Percentiles rank a stretch among this genome's conserved stretches.
These are phyloP conservation scores for Sorex araneus DNA, from an alignment of 2,113 vertebrate genomes.

Conservation along the genomic window DNA sequence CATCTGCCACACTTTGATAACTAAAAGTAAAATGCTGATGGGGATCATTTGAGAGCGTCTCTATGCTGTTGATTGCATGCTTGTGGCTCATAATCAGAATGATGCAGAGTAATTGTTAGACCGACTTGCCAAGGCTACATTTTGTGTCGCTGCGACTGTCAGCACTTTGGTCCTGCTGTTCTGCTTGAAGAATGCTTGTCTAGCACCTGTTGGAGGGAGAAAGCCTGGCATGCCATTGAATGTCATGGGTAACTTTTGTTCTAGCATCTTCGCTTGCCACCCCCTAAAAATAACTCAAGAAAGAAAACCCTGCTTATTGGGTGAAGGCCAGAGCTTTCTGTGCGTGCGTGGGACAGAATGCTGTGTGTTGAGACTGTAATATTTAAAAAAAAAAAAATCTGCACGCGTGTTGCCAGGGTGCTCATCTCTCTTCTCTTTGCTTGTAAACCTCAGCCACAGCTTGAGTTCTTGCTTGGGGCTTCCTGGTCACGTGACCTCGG, in stretches of 20 bases:
- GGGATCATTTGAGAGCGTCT: conserved; percentile 71
- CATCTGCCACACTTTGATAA: conserved; percentile 60
- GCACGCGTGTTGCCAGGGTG: fast-evolving
- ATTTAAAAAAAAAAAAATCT: not conserved
- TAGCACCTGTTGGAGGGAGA: conserved; percentile 1
- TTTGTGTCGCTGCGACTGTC: conserved; percentile 70
- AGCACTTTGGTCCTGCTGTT: conserved; percentile 70
- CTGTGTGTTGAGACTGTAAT: not conserved
- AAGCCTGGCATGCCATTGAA: not conserved
- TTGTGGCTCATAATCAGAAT: conserved; percentile 81
- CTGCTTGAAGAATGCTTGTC: conserved; percentile 55
- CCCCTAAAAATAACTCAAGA: not conserved
- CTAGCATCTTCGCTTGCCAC: not conserved
- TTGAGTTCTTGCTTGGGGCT: not conserved
- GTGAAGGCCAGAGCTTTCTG: conserved; percentile 2
- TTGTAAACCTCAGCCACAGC: not conserved
- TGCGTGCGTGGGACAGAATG: not conserved
- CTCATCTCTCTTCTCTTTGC: conserved; percentile 12
- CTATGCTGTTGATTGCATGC: conserved; percentile 80
- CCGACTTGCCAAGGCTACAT: conserved; percentile 71
- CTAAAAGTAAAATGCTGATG: conserved; percentile 77
- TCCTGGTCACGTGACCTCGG: not conserved
- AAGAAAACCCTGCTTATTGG: not conserved
- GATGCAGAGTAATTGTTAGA: conserved; percentile 78
- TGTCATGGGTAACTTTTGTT: not conserved